phyloP scores from a whole-genome alignment of 2,888 invertebrate species.

The Heliconius cydno region DNA sequence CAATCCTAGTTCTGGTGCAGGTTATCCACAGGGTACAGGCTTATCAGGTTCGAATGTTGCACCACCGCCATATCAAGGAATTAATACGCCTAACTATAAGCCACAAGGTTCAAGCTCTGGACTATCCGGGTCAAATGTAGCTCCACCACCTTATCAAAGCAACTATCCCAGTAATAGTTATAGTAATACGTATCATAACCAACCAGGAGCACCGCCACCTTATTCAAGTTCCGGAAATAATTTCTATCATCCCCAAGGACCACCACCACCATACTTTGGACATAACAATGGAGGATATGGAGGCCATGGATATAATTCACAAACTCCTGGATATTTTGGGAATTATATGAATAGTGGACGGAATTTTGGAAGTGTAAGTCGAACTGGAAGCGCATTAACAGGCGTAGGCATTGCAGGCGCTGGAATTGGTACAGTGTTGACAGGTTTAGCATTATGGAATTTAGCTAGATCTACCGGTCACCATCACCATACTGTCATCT shows the following conservation, averaged over 20 bases:
- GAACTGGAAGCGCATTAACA: constrained; percentile 66
- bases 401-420: constrained; percentile 78
- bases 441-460: constrained; percentile 80
- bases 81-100: constrained; percentile 49
- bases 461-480: constrained; percentile 76
- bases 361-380: constrained; percentile 67
- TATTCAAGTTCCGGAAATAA: constrained; percentile 62
- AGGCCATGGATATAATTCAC: constrained; percentile 60
- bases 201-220: constrained; percentile 68
- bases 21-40: constrained; percentile 57
- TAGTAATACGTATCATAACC: constrained; percentile 62
- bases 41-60: constrained; percentile 58
- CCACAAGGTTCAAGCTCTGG: constrained; percentile 50
- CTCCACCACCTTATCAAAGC: constrained; percentile 62
- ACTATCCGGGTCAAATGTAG: constrained; percentile 56
- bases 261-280: constrained; percentile 68
- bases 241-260: constrained; percentile 66
- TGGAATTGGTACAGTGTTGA: constrained; percentile 76
- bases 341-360: constrained; percentile 62
- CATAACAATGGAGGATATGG: constrained; percentile 53
- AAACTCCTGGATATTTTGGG: constrained; percentile 76
- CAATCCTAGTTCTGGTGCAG: constrained; percentile 52
- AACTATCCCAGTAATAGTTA: constrained; percentile 55
- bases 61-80: constrained; percentile 61
- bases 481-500: constrained; percentile 74